Evolutionary conservation across 2,888 invertebrate genomes (phyloP).

Genomic region (Cerastis leucographa): DNA sequence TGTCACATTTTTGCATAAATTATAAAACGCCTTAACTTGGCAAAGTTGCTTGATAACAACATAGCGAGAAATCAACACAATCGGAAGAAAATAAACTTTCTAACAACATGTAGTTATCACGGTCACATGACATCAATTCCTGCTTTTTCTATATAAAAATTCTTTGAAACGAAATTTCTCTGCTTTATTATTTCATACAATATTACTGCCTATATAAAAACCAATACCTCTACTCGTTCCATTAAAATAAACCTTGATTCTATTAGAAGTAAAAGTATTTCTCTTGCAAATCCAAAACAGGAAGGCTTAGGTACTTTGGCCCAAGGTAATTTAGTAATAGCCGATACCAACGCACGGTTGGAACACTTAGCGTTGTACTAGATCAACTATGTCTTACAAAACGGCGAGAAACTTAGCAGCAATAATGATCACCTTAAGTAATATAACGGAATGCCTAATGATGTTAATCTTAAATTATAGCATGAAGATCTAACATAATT

Average conservation of each 20-base stretch:
- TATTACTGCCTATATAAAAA: neutral
- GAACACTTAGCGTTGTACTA: conserved; percentile 67
- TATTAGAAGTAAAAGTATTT: conserved; percentile 60
- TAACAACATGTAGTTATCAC: conserved; percentile 18
- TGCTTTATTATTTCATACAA: neutral
- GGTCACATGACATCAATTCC: neutral
- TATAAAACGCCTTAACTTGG: neutral
- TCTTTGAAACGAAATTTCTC: neutral
- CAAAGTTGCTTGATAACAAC: conserved; percentile 16
- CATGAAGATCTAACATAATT: conserved; percentile 31
- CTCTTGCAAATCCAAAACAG: conserved; percentile 51
- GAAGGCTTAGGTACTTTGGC: conserved; percentile 54
- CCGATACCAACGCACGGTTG: conserved; percentile 67
- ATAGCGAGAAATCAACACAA: conserved; percentile 11
- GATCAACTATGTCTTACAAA: conserved; percentile 69
- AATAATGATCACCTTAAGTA: conserved; percentile 71
- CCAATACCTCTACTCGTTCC: neutral
- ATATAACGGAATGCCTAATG: conserved; percentile 42
- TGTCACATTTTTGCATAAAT: conserved; percentile 41
- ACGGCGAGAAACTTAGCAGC: conserved; percentile 63
- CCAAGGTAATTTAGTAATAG: conserved; percentile 63
- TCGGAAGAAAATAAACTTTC: conserved; percentile 27
- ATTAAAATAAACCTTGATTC: conserved; percentile 26
- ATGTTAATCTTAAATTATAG: conserved; percentile 38
- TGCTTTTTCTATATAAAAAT: neutral